Evolutionary conservation across 2,797 vertebrate genomes (phyloP).

Genomic region (Pelodytes ibericus): DNA sequence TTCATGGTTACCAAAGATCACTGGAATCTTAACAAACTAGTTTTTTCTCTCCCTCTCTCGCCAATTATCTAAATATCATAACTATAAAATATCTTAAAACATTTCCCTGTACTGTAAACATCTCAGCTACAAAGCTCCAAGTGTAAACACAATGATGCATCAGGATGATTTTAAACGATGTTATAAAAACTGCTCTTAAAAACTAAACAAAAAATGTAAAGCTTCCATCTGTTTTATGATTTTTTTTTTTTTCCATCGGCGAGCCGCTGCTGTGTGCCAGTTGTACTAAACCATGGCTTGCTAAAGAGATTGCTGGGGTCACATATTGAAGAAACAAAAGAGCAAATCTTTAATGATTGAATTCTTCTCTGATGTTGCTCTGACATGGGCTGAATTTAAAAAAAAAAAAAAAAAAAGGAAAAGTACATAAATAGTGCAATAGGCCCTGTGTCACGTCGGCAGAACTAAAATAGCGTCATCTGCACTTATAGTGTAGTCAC

Average conservation of each 20-base stretch:
- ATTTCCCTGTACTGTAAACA: slow-evolving; percentile 80
- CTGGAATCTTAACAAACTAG: slow-evolving; percentile 82
- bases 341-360: slow-evolving; percentile 69
- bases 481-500: no score
- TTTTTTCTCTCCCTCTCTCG: slow-evolving; percentile 78
- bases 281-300: slow-evolving; percentile 81
- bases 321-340: slow-evolving; percentile 73
- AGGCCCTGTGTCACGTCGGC: no score
- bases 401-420: no score
- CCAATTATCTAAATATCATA: slow-evolving; percentile 86
- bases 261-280: slow-evolving; percentile 82
- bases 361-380: slow-evolving; percentile 62
- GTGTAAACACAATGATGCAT: slow-evolving; percentile 81
- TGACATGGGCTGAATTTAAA: slow-evolving; percentile 60
- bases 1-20: slow-evolving; percentile 77
- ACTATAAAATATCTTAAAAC: slow-evolving; percentile 85
- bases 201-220: slow-evolving; percentile 82
- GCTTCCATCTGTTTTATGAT: slow-evolving; percentile 85
- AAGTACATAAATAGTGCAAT: no score
- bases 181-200: slow-evolving; percentile 84
- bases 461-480: no score
- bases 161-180: slow-evolving; percentile 79
- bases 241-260: slow-evolving; percentile 73
- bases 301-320: slow-evolving; percentile 82
- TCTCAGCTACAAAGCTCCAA: slow-evolving; percentile 79